Conservation (phyloP, 2,113 vertebrate genomes). For the Pedetes capensis region DNA sequence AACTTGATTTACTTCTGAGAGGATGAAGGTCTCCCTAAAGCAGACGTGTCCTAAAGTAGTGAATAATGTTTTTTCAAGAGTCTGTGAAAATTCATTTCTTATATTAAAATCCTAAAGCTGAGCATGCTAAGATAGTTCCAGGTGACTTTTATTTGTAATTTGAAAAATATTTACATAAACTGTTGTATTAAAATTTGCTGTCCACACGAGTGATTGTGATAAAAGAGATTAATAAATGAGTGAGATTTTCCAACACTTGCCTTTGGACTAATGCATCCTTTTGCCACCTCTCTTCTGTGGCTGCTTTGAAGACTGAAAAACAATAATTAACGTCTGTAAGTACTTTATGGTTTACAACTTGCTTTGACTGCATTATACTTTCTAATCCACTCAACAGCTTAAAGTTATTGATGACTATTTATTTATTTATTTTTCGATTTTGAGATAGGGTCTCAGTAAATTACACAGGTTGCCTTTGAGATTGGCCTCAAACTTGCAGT, state of each 20-base stretch:
- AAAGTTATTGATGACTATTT: neutral
- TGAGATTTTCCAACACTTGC: neutral
- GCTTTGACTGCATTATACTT: neutral
- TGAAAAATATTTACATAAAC: neutral
- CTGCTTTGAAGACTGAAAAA: neutral
- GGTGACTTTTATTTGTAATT: neutral
- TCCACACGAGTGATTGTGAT: too few species aligned
- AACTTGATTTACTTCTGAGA: neutral
- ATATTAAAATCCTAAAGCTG: neutral
- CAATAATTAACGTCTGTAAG: neutral
- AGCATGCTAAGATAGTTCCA: neutral
- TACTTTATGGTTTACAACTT: neutral
- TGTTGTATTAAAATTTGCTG: constrained; percentile 8
- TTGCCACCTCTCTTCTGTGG: neutral
- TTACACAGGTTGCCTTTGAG: too few species aligned
- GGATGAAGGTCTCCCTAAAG: neutral
- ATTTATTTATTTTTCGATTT: too few species aligned
- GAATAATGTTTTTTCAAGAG: neutral
- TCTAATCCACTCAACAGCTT: neutral
- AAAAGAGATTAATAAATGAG: neutral
- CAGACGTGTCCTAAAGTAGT: neutral
- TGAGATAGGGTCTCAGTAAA: too few species aligned
- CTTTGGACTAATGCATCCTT: neutral
- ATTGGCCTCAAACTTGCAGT: too few species aligned
- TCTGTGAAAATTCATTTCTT: neutral